Evolutionary conservation across 2,888 invertebrate species (phyloP).

Genomic region (Meandrusa payeni): DNA sequence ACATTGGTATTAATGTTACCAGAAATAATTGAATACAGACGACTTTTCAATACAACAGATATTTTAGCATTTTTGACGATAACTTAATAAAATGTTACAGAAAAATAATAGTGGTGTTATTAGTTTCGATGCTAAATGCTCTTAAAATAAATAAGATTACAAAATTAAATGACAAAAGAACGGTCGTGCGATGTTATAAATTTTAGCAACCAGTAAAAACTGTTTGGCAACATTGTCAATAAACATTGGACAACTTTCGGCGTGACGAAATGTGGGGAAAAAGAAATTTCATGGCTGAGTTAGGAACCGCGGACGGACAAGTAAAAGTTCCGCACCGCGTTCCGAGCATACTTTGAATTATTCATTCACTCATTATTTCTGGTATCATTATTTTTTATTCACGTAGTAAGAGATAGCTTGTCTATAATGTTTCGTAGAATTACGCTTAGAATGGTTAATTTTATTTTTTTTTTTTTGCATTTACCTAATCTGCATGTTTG

Average conservation of each 20-base stretch:
- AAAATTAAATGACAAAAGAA: slow-evolving; percentile 4
- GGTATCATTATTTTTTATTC: slow-evolving; percentile 50
- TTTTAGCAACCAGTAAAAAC: slow-evolving; percentile 7
- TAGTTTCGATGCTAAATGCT: not conserved
- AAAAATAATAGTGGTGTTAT: too few species aligned
- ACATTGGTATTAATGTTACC: slow-evolving; percentile 16
- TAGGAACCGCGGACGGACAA: slow-evolving; percentile 40
- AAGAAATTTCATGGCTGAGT: slow-evolving; percentile 35
- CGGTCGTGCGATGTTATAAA: slow-evolving; percentile 5
- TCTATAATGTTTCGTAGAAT: slow-evolving; percentile 32
- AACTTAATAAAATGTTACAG: too few species aligned
- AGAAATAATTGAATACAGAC: too few species aligned
- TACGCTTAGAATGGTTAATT: slow-evolving; percentile 37
- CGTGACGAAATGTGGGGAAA: slow-evolving; percentile 16
- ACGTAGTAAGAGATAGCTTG: slow-evolving; percentile 35
- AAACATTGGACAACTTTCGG: slow-evolving; percentile 22
- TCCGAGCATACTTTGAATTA: slow-evolving; percentile 55
- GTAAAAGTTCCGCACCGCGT: slow-evolving; percentile 53
- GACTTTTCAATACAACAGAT: too few species aligned
- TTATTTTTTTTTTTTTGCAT: slow-evolving; percentile 26
- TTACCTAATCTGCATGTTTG: too few species aligned
- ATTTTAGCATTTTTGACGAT: too few species aligned
- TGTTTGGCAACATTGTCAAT: slow-evolving; percentile 14
- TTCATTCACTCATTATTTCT: slow-evolving; percentile 60
- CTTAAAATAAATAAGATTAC: slow-evolving; percentile 1